Evolutionary conservation across 2,113 vertebrate genomes (phyloP), one percentile per base, ranked within the genome.

Genomic region (Elgaria multicarinata): DNA sequence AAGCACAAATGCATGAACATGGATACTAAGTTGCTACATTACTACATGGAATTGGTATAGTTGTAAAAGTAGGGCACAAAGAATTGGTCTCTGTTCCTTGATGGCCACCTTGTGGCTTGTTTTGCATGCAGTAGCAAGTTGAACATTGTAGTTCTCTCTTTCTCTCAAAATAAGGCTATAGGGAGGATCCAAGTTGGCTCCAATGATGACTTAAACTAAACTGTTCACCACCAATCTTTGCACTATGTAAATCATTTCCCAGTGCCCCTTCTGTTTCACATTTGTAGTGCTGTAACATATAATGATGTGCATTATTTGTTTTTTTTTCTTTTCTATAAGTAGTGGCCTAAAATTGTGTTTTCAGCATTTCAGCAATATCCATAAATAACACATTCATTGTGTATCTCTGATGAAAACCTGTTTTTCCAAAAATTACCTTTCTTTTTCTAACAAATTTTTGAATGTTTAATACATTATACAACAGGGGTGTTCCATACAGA

Each of bases 1-100:
- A 97, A 97, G 97, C 97, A 97, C 97, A 97, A 97, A 93, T 92
- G 92, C 94, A 50, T 93, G 93, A 94, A 75, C 91, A 93, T 92
- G 95, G 53, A 87, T 93, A 89, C 94, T 94, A 90, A 95, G 78
- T 96, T 97, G 90, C 93, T 95, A 92, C 87, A 89, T 93, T 92
- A 91, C 76, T 92, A 94, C 90, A 89, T 94, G 82, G 93, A 93
- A 95, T 93, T 91, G 90, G 94, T 96, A 89, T 96, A 94, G 90
- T 93, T 90, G 44, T 93, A 90, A 95, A 96, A 94, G 89, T 92
- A 96, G 93, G 96, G 96, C 95, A 96, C 93, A 95, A 95, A 96
- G 90, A 90, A 94, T 75, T 77, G 89, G 95, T 95, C 77, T 93
- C 95, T 95, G 90, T 91, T 91, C 90, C 88, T 90, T 50, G 90